These are phyloP conservation scores for Cryptocheilus praepositus DNA, from an alignment of 2,888 invertebrate species.

Conservation along the genomic window DNA sequence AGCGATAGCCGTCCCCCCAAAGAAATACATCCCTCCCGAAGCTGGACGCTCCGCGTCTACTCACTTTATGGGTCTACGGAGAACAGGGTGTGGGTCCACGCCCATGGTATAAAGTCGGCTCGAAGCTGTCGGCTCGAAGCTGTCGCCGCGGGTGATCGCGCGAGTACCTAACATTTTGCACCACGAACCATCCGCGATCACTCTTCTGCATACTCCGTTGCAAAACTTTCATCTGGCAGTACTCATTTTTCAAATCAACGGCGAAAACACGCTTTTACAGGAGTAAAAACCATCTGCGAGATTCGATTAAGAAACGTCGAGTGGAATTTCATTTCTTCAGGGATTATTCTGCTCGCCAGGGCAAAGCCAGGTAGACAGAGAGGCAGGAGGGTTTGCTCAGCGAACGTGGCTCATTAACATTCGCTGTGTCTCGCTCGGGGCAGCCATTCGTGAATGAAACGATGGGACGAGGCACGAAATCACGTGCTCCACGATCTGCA, in stretches of 20 bases:
- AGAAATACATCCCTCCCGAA: too few relatives aligned
- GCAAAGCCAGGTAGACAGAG: too few relatives aligned
- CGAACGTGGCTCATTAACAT: slow-evolving; percentile 63
- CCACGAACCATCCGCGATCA: slow-evolving; percentile 17
- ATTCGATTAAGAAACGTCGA: too few relatives aligned
- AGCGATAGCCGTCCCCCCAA: too few relatives aligned
- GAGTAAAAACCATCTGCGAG: neutral
- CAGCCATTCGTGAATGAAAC: slow-evolving; percentile 65
- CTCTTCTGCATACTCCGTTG: neutral
- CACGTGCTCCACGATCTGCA: slow-evolving; percentile 30
- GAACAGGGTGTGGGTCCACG: slow-evolving; percentile 16
- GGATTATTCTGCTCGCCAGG: slow-evolving; percentile 39
- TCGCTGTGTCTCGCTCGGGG: slow-evolving; percentile 60
- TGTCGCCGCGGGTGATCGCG: slow-evolving; percentile 37
- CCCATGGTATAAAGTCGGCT: slow-evolving; percentile 35
- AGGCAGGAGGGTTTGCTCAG: slow-evolving; percentile 44
- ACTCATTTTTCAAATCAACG: neutral
- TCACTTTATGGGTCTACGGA: too few relatives aligned
- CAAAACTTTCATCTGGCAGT: too few relatives aligned
- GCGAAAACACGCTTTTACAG: neutral
- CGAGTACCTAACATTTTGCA: slow-evolving; percentile 23
- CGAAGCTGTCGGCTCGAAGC: slow-evolving; percentile 34
- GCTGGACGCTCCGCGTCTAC: too few relatives aligned
- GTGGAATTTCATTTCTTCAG: slow-evolving; percentile 53
- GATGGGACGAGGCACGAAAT: slow-evolving; percentile 47